Base-by-base conservation (phyloP, 2,113 vertebrate genomes). In the Megaleporinus macrocephalus region DNA sequence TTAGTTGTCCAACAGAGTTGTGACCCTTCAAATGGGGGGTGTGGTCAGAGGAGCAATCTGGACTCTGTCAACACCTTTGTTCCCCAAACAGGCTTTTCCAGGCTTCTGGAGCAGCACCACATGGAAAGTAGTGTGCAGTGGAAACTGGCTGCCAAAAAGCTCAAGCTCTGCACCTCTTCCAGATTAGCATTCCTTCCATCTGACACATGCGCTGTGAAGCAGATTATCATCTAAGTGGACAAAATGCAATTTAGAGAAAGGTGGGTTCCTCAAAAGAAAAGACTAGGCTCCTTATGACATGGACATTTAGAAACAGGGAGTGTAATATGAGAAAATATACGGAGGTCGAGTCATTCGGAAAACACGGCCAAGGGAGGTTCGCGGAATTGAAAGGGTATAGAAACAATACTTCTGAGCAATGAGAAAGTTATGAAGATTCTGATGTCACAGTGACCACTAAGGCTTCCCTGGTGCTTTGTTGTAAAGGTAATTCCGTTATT, bases 131-230 rank as follows among this genome's bases (percentile, higher is more conserved):
- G 93, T 95, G 93, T 94, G 94, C 95, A 95, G 94, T 96, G 96
- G 96, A 97, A 97, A 96, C 94, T 96, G 95, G 95, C 95, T 95
- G 95, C 95, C 95, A 92, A 93, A 95, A 90, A 86, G 78, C 41
- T 91, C 90, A 80, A 95, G 92, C 94, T 95, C 95, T 94, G 90
- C 94, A 94, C 92, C 93, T 95, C 94, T 94, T 96, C 95, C 96
- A 97, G 95, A 96, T 95, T 95, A 95, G 95, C 96, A 97, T 97
- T 97, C 96, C 95, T 97, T 97, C 95, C 95, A n/a, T 95, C 95
- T 97, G 95, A 97, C 95, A 95, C 95, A 94, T 94, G 93, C 91
- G 93, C 95, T 91, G 94, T 92, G 93, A 93, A 93, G 95, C 92
- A 94, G 94, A 96, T 95, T 92, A 95, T 95, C 93, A 95, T 96